Percentiles rank a stretch among this genome's conserved stretches.
These are phyloP conservation scores for Cyprinodon tularosa DNA, from an alignment of 2,113 vertebrate species.

Conservation along the genomic window DNA sequence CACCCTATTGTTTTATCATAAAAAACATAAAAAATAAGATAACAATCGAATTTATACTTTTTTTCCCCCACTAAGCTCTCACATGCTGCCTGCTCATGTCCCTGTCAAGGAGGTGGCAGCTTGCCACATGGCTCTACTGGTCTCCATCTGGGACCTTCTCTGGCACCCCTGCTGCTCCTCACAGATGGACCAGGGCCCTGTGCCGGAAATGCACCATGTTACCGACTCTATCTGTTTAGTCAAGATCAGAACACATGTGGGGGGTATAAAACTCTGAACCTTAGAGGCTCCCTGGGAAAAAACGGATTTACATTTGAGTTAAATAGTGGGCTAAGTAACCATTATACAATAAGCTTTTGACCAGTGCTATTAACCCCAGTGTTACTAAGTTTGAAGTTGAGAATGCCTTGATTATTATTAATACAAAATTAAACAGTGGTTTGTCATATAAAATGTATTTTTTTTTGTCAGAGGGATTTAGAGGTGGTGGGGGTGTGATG, in stretches of 20 bases:
- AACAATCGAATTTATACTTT: background rate
- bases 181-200: constrained; percentile 59
- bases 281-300: background rate
- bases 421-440: too few species aligned
- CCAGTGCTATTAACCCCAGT: too few species aligned
- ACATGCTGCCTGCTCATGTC: constrained; percentile 13
- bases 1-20: background rate
- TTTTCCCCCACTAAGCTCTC: background rate
- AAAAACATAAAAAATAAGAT: background rate
- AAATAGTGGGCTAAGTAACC: too few species aligned
- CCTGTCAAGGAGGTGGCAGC: constrained; percentile 30
- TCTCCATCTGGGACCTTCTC: constrained; percentile 49
- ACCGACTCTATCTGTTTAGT: constrained; percentile 12
- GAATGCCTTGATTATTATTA: too few species aligned
- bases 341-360: too few species aligned
- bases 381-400: too few species aligned
- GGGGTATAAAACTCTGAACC: background rate
- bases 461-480: too few species aligned
- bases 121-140: constrained; percentile 48
- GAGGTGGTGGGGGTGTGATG: too few species aligned
- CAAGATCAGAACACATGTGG: constrained; percentile 8
- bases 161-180: constrained; percentile 46
- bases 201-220: constrained; percentile 10
- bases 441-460: too few species aligned
- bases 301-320: background rate